These are phyloP conservation scores for Ciona savignyi DNA, from an alignment of 23 tunicate genomes.

Conservation along the genomic window DNA sequence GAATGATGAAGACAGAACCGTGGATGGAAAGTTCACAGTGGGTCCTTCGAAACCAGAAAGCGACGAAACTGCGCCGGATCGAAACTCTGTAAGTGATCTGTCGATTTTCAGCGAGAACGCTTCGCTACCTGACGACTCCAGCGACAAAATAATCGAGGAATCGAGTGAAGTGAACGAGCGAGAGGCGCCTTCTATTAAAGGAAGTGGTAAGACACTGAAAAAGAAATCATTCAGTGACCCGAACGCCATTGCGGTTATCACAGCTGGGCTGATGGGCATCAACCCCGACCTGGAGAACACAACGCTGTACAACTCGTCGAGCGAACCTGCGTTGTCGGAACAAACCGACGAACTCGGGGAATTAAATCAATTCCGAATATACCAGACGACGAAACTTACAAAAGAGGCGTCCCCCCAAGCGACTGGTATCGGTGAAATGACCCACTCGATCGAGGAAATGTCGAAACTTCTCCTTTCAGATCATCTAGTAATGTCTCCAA, in stretches of 20 bases:
- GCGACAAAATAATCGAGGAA: not conserved
- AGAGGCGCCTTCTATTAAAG: not conserved
- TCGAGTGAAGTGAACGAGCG: not conserved
- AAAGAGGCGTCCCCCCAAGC: not conserved
- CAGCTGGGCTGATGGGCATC: conserved; percentile 26
- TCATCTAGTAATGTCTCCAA: not conserved
- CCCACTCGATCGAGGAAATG: not conserved
- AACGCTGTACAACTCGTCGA: conserved; percentile 21
- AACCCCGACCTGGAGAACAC: not conserved
- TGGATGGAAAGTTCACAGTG: not conserved
- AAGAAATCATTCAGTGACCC: conserved; percentile 90
- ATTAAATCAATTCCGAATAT: conserved; percentile 19
- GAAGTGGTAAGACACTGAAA: conserved; percentile 28
- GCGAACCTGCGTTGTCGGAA: conserved; percentile 64
- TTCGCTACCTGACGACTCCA: conserved; percentile 21
- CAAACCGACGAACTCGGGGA: conserved; percentile 37
- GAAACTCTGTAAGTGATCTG: conserved; percentile 22
- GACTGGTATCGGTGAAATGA: not conserved
- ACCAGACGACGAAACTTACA: conserved; percentile 6
- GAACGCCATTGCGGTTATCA: conserved; percentile 44
- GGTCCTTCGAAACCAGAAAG: not conserved
- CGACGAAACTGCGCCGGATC: not conserved
- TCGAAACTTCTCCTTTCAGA: not conserved
- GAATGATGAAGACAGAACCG: not conserved
- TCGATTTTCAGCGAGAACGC: conserved; percentile 27